phyloP scores from a whole-genome alignment of 2,888 invertebrate genomes.

The Nectonema munidae region DNA sequence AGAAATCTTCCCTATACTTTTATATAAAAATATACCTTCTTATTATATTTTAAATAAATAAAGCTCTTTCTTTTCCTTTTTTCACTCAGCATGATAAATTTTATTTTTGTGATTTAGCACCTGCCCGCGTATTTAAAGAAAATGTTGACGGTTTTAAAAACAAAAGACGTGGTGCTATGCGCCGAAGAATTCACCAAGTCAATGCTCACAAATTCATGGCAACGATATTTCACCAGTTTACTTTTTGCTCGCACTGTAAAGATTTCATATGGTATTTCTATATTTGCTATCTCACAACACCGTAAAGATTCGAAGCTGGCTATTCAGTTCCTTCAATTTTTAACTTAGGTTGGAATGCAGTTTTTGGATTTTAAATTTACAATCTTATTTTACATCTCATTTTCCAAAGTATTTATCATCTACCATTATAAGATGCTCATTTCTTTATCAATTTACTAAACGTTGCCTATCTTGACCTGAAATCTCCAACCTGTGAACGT shows the following conservation, averaged over 20 bases:
- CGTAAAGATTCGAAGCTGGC: neutral
- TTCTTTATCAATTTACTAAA: too few relatives aligned
- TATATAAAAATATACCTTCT: too few relatives aligned
- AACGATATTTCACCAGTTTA: conserved; percentile 82
- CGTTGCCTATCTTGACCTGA: too few relatives aligned
- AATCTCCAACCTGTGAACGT: too few relatives aligned
- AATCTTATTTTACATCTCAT: neutral
- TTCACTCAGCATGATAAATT: neutral
- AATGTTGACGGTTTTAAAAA: conserved; percentile 45
- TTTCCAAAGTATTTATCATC: conserved; percentile 1
- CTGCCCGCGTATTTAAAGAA: conserved; percentile 59
- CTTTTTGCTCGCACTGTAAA: conserved; percentile 93
- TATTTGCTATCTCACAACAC: too few relatives aligned
- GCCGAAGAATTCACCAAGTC: conserved; percentile 74
- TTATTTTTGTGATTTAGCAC: conserved; percentile 1
- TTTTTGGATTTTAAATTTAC: neutral
- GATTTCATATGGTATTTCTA: conserved; percentile 93
- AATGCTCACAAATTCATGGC: conserved; percentile 99
- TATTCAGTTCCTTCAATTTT: neutral
- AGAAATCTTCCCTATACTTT: too few relatives aligned
- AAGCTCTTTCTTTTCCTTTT: too few relatives aligned
- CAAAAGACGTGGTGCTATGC: conserved; percentile 78
- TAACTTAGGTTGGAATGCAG: neutral
- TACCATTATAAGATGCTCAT: neutral
- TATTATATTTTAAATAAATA: too few relatives aligned